Evolutionary conservation across 1,140 invertebrate species (phyloP), one percentile per base, ranked within the genome.

Genomic region (Charaxes varanes): DNA sequence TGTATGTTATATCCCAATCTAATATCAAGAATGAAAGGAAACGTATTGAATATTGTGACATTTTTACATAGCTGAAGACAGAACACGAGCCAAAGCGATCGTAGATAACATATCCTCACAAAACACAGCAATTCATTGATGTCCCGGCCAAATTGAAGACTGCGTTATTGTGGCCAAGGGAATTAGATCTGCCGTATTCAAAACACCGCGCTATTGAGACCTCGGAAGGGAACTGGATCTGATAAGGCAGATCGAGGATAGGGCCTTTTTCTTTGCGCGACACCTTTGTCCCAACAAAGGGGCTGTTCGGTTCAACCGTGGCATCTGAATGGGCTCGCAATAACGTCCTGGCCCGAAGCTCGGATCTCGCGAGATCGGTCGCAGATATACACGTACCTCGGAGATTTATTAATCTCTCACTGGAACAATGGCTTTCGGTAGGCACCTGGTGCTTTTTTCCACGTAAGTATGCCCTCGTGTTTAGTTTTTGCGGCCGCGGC

Each of bases 371-470:
- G 61, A 81, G 77, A 82, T 82, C 76, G 71, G 60, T 56, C 60
- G 57, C 64, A 74, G 78, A 82, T 82, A 82, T 73, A 70, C 66
- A 57, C 56, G 53, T 61, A 62, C 62, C 69, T 62, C 62, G 71
- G 70, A 80, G 78, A 83, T 83, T 83, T 83, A 83, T 83, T 83
- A 83, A 83, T 83, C 78, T 78, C 57, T 64, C 68, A 58, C 56
- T 74, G 76, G 78, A 83, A 83, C 78, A 83, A 83, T 82, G 65
- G 61, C 61, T 62, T 71, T 69, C 49, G 55, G 67, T 62, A 71
- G 71, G 62, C 76, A 80, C 76, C 79, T 79, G 76, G 79, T 55
- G 35, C 35, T 79, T 83, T 83, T 82, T 83, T 79, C n/a, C 56
- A 58, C 62, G 55, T 65, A 41, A 13, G 8, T 27, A 14, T 6